Evolutionary conservation across 2,797 vertebrate species (phyloP).

Genomic region (Dicrostonyx torquatus): DNA sequence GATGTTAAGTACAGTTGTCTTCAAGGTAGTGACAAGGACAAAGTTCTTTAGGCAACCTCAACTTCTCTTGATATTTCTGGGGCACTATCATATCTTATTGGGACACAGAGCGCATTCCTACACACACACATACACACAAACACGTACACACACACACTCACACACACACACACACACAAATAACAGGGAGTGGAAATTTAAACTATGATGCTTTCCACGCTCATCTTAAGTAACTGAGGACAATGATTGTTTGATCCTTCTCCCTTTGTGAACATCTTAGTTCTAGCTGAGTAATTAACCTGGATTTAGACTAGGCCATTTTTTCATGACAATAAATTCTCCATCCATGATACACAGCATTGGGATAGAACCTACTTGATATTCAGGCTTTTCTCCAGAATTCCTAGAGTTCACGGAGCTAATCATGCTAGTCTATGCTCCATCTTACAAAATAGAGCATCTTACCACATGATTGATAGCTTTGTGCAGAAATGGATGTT

Average conservation of each 20-base stretch:
- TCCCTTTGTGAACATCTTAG: background rate
- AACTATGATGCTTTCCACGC: background rate
- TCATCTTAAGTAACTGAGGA: background rate
- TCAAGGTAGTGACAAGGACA: background rate
- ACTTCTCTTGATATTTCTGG: background rate
- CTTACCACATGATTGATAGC: background rate
- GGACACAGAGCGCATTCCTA: background rate
- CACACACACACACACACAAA: background rate
- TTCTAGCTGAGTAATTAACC: background rate
- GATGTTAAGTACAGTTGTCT: background rate
- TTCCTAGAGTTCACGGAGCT: background rate
- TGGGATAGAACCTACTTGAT: background rate
- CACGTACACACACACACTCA: background rate
- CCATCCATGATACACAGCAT: background rate
- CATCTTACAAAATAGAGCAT: background rate
- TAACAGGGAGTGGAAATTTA: background rate
- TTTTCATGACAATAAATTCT: background rate
- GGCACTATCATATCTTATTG: background rate
- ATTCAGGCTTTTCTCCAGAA: background rate
- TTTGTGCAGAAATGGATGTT: background rate
- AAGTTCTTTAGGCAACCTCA: background rate
- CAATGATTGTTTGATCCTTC: background rate
- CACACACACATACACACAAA: background rate
- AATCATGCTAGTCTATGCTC: background rate
- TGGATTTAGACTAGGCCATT: background rate